A percentile compares a stretch with the other conserved stretches of the same genome.
phyloP scores from a whole-genome alignment of 2,797 vertebrate genomes.

The Numenius phaeopus region DNA sequence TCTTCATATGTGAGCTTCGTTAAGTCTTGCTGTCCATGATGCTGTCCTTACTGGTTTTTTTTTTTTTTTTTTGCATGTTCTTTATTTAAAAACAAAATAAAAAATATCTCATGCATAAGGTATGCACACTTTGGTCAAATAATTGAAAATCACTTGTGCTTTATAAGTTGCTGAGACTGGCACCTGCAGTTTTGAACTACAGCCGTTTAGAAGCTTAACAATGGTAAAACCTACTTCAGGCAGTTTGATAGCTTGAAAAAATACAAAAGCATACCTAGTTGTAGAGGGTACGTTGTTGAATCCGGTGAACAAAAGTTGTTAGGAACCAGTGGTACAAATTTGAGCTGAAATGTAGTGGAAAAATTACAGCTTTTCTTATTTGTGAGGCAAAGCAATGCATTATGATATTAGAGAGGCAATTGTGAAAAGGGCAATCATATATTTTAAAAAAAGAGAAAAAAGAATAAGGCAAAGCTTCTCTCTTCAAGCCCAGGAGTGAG shows the following conservation, averaged over 20 bases:
- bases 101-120: not conserved
- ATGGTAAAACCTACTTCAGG: not conserved
- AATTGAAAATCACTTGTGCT: not conserved
- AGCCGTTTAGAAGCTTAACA: not conserved
- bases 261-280: accelerated
- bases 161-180: not conserved
- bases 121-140: not conserved
- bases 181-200: not conserved
- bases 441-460: not conserved
- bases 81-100: not conserved
- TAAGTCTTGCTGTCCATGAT: not conserved
- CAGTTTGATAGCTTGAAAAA: not conserved
- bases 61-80: not conserved
- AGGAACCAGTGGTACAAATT: not conserved
- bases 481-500: not conserved
- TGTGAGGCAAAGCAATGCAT: not conserved
- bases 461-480: not conserved
- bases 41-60: not conserved
- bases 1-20: not conserved
- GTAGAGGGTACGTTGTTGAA: not conserved
- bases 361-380: not conserved
- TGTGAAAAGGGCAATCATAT: not conserved
- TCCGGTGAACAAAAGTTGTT: not conserved
- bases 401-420: not conserved
- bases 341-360: not conserved